Evolutionary conservation across 2,113 vertebrate species (phyloP).

Genomic region (Eira barbara): DNA sequence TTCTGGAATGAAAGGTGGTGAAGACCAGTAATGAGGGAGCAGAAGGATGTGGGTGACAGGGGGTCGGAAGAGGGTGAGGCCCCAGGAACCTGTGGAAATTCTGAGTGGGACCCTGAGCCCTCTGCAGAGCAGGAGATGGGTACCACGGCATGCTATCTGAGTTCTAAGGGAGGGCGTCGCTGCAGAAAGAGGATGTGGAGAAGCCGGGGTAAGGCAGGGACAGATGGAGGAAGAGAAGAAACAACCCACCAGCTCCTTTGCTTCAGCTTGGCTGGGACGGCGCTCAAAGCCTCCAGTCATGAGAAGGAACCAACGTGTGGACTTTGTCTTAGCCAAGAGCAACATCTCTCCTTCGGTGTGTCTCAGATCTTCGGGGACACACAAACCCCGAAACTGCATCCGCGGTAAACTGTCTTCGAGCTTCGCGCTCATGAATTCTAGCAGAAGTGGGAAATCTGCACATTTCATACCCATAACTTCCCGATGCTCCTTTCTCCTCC

Average conservation of each 20-base stretch:
- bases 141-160: background rate
- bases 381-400: background rate
- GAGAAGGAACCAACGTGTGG: no score
- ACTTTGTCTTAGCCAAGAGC: background rate
- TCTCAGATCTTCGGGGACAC: background rate
- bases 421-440: no score
- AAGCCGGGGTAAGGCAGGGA: background rate
- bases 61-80: background rate
- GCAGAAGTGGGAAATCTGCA: background rate
- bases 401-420: background rate
- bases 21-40: background rate
- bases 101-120: background rate
- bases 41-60: background rate
- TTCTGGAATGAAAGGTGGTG: background rate
- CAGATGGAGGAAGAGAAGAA: background rate
- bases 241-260: background rate
- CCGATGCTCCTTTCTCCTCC: background rate
- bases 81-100: no score
- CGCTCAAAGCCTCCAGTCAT: background rate
- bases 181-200: background rate
- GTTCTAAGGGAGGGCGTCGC: background rate
- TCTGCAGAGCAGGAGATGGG: background rate
- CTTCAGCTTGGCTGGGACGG: background rate
- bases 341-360: no score
- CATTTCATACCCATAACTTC: fast-evolving